These are phyloP conservation scores for Falco cherrug DNA, from an alignment of 2,797 vertebrate genomes.

Conservation along the genomic window DNA sequence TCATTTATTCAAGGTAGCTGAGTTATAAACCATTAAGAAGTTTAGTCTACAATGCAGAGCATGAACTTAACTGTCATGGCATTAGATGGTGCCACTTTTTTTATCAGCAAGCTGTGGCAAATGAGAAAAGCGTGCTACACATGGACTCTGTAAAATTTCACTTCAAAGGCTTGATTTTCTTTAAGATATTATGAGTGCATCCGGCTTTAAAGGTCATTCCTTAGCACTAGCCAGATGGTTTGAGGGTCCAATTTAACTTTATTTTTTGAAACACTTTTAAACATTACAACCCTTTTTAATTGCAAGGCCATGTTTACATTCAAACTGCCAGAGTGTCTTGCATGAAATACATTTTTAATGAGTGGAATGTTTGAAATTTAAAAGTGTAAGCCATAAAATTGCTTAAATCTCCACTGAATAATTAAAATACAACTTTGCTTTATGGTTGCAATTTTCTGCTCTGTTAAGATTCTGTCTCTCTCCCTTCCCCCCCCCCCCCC, in stretches of 20 bases:
- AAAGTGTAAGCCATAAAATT: constrained; percentile 14
- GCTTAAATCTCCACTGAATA: constrained; percentile 49
- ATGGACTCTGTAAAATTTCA: background rate
- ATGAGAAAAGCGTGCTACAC: background rate
- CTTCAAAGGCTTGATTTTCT: constrained; percentile 20
- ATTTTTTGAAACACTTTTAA: background rate
- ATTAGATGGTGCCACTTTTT: background rate
- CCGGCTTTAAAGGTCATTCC: constrained; percentile 18
- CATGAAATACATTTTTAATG: constrained; percentile 52
- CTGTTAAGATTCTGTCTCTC: constrained; percentile 22
- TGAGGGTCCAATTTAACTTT: background rate
- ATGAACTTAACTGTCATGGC: background rate
- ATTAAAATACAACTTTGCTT: constrained; percentile 57
- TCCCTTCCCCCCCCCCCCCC: background rate
- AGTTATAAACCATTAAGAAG: background rate
- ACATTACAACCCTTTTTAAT: constrained; percentile 9
- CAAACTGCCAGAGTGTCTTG: background rate
- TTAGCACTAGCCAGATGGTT: constrained; percentile 29
- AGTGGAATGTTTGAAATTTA: constrained; percentile 15
- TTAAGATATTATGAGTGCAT: background rate
- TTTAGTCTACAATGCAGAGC: background rate
- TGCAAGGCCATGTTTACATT: constrained; percentile 27
- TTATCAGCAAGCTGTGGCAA: background rate
- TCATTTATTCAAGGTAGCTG: background rate
- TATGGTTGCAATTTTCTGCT: constrained; percentile 61